Conservation (phyloP, 2,797 vertebrate species). For the Hephaestus fuliginosus region DNA sequence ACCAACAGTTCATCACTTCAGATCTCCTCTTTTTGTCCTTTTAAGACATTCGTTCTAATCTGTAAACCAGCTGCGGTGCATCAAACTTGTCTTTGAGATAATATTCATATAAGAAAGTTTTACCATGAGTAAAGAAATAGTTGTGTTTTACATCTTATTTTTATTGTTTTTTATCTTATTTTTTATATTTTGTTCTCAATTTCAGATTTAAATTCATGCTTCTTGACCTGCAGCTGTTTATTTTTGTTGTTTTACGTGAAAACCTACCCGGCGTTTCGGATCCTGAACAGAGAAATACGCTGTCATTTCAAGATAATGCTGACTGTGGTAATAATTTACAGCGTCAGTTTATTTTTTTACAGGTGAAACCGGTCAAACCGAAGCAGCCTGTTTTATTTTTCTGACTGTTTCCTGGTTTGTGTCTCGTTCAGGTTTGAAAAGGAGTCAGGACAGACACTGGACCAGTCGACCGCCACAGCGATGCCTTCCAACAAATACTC, state of each 20-base stretch:
- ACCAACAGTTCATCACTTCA: too few species aligned
- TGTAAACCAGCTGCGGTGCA: background rate
- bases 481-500: conserved; percentile 86
- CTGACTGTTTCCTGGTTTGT: conserved; percentile 1
- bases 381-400: background rate
- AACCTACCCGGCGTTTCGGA: too few species aligned
- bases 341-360: background rate
- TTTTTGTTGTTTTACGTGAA: too few species aligned
- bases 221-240: too few species aligned
- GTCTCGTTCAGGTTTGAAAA: conserved; percentile 74
- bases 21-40: background rate
- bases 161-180: too few species aligned
- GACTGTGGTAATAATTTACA: background rate
- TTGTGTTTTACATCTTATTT: too few species aligned
- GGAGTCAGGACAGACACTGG: conserved; percentile 64
- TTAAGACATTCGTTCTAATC: background rate
- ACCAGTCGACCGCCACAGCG: conserved; percentile 63
- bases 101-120: background rate
- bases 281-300: background rate
- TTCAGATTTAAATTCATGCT: too few species aligned
- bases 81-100: background rate
- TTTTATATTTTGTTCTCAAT: too few species aligned
- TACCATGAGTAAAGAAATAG: background rate
- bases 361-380: background rate
- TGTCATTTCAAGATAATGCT: background rate